These are phyloP conservation scores for Numida meleagris DNA, from an alignment of 2,113 vertebrate species.

Conservation along the genomic window DNA sequence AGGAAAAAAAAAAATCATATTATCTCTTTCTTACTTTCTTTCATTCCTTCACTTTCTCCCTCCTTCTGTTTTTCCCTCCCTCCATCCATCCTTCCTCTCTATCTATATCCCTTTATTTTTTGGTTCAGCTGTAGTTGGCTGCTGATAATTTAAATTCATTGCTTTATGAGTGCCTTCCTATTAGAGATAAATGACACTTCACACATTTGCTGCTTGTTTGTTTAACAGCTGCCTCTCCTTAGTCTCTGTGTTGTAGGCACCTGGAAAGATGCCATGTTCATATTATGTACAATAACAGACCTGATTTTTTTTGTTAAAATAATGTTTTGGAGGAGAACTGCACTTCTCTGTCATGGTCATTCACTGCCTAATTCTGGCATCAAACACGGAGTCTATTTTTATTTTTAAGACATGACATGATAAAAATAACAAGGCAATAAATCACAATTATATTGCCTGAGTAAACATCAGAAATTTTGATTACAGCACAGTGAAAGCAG, in stretches of 20 bases:
- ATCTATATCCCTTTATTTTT: neutral
- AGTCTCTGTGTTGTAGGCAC: neutral
- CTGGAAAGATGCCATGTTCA: neutral
- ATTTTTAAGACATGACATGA: neutral
- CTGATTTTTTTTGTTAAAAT: conserved; percentile 21
- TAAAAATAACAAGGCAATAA: conserved; percentile 47
- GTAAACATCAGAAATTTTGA: conserved; percentile 22
- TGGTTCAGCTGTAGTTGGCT: neutral
- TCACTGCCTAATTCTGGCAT: conserved; percentile 2
- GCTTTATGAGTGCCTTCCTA: neutral
- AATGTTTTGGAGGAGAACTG: neutral
- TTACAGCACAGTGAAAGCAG: neutral
- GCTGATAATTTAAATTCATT: conserved; percentile 38
- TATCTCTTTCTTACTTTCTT: neutral
- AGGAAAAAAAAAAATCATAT: neutral
- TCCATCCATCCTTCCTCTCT: neutral
- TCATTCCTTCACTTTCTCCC: neutral
- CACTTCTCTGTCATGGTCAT: conserved; percentile 6
- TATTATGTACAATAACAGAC: neutral
- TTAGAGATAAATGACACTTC: conserved; percentile 33
- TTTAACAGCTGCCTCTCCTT: conserved; percentile 19
- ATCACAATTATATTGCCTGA: conserved; percentile 32
- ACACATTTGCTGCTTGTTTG: neutral
- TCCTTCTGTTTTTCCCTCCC: neutral
- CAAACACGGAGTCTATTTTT: conserved; percentile 2